These are phyloP conservation scores for Sebastes glaucus DNA, from an alignment of 2,797 vertebrate genomes.

Conservation along the genomic window DNA sequence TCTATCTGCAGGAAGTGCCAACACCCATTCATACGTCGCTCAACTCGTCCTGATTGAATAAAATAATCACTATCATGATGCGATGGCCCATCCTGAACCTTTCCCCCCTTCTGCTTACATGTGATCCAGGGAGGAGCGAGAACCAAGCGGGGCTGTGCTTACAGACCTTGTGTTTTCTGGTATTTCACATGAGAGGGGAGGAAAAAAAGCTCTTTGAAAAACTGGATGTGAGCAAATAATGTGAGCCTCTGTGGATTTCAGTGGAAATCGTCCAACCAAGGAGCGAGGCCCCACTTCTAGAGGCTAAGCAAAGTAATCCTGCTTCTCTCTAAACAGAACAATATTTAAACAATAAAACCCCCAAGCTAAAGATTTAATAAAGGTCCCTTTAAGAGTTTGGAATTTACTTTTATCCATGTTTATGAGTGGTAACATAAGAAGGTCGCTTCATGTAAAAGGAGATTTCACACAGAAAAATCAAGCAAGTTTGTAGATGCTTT, in stretches of 20 bases:
- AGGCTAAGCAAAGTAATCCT: slow-evolving; percentile 60
- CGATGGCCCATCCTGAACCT: slow-evolving; percentile 37
- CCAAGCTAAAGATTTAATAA: not conserved
- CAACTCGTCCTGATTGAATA: slow-evolving; percentile 16
- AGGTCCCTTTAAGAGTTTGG: not conserved
- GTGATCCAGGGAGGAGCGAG: slow-evolving; percentile 73
- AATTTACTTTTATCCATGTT: not conserved
- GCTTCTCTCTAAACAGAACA: slow-evolving; percentile 23
- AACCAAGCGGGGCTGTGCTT: slow-evolving; percentile 34
- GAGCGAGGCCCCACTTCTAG: not conserved
- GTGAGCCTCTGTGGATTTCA: slow-evolving; percentile 52
- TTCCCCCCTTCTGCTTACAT: slow-evolving; percentile 48
- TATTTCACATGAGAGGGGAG: slow-evolving; percentile 42
- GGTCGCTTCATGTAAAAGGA: not conserved
- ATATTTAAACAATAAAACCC: not conserved
- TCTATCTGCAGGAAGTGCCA: slow-evolving; percentile 29
- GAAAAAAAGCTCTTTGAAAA: slow-evolving; percentile 48
- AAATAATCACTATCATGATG: slow-evolving; percentile 37
- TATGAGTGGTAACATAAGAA: not conserved
- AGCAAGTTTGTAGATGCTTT: not conserved
- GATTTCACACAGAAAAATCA: not conserved
- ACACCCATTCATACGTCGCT: slow-evolving; percentile 57
- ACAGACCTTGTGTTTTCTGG: slow-evolving; percentile 60
- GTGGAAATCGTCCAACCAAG: slow-evolving; percentile 40
- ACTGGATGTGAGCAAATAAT: slow-evolving; percentile 43